A percentile compares a stretch with the other conserved stretches of the same genome.
phyloP scores from a whole-genome alignment of 1,140 invertebrate species.

The Myzus persicae region DNA sequence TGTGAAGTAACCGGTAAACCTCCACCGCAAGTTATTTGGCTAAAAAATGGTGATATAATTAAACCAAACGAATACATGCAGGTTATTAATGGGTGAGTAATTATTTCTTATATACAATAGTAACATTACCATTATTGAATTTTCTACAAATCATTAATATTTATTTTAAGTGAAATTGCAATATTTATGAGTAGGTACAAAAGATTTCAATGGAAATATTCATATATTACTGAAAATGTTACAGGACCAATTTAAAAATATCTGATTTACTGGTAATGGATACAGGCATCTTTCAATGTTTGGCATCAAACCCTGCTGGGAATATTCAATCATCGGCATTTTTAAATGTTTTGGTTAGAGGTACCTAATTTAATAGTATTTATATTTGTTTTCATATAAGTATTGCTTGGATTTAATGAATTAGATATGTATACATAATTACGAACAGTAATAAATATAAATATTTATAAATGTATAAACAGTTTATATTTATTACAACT shows the following conservation, averaged over 20 bases:
- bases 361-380: constrained; percentile 66
- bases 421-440: not conserved
- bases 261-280: constrained; percentile 87
- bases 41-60: constrained; percentile 91
- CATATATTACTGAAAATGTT: constrained; percentile 10
- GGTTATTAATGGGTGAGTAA: constrained; percentile 61
- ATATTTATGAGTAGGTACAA: too few species aligned
- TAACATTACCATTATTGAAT: too few species aligned
- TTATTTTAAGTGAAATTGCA: too few species aligned
- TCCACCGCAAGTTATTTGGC: constrained; percentile 83
- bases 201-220: too few species aligned
- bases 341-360: constrained; percentile 77
- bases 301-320: constrained; percentile 86
- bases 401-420: not conserved
- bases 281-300: constrained; percentile 94
- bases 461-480: too few species aligned
- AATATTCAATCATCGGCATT: constrained; percentile 84
- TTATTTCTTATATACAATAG: constrained; percentile 6
- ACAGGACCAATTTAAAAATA: constrained; percentile 85
- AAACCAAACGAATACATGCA: too few species aligned
- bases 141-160: too few species aligned
- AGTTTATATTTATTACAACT: too few species aligned
- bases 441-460: too few species aligned
- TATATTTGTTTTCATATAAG: not conserved
- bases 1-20: constrained; percentile 87